phyloP scores from a whole-genome alignment of 1,140 invertebrate species.

The Akabosia matsudoensis region DNA sequence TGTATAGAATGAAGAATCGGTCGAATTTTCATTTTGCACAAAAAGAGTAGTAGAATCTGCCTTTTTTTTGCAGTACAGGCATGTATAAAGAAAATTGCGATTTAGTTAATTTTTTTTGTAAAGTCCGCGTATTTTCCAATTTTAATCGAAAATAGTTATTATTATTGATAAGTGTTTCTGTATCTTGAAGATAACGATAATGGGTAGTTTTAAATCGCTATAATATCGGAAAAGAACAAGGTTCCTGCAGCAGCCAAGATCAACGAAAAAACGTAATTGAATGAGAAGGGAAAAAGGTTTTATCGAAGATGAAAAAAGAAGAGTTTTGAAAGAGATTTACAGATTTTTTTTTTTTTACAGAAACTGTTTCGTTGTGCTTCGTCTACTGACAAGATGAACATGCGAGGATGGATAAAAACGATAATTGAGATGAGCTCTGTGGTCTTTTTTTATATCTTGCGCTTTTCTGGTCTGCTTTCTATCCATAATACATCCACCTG shows the following conservation, averaged over 20 bases:
- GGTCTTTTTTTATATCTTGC: background rate
- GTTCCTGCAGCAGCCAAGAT: background rate
- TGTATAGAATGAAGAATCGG: too few species aligned
- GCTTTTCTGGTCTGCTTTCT: background rate
- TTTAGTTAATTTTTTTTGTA: too few species aligned
- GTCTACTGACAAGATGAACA: slow-evolving; percentile 2
- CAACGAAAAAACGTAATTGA: background rate
- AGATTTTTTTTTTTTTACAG: background rate
- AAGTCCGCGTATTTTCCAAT: too few species aligned
- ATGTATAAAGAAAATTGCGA: background rate
- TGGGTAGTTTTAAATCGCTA: background rate
- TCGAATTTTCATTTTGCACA: too few species aligned
- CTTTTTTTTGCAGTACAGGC: background rate
- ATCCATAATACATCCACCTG: background rate
- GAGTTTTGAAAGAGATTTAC: background rate
- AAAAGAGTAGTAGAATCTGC: too few species aligned
- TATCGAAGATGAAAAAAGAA: background rate
- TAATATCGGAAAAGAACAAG: background rate
- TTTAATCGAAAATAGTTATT: too few species aligned
- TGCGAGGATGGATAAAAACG: too few species aligned
- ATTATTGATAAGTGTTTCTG: too few species aligned
- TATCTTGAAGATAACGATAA: background rate
- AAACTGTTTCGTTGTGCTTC: slow-evolving; percentile 11
- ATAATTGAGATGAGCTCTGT: too few species aligned
- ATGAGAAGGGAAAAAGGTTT: background rate